A percentile compares a stretch with the other conserved stretches of the same genome.
Conservation (phyloP, 2,113 vertebrate species). For the Phainopepla nitens region DNA sequence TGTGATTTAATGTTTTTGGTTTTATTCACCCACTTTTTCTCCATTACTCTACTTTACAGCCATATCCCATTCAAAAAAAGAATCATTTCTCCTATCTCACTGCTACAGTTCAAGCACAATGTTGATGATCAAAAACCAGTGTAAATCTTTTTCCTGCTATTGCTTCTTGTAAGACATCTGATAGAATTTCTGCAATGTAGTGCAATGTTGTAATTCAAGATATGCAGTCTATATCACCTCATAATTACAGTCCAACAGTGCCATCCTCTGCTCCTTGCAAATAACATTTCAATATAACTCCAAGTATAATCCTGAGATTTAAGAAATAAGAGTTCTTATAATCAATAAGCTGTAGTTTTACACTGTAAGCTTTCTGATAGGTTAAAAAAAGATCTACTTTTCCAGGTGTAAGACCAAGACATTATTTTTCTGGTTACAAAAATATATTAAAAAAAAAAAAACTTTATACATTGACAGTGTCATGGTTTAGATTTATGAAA, state of each 20-base stretch:
- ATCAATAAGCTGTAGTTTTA: not conserved
- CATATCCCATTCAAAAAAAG: not conserved
- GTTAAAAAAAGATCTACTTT: not conserved
- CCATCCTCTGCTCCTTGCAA: conserved; percentile 63
- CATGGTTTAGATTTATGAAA: not conserved
- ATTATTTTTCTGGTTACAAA: not conserved
- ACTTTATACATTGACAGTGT: not conserved
- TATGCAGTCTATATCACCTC: not conserved
- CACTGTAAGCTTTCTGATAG: not conserved
- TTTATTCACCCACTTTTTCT: not conserved
- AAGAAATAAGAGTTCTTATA: not conserved
- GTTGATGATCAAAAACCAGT: not conserved
- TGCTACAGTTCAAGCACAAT: not conserved
- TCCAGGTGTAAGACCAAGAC: not conserved
- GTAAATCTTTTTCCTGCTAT: not conserved
- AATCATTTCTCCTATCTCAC: not conserved
- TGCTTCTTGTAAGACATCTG: not conserved
- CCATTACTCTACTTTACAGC: not conserved
- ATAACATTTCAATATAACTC: not conserved
- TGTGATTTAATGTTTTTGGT: not conserved
- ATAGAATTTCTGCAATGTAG: not conserved
- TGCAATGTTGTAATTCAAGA: not conserved
- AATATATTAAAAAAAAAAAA: not conserved
- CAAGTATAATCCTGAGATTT: not conserved
- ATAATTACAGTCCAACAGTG: conserved; percentile 63